Conservation (phyloP, 2,888 invertebrate species). For the Lordiphosa fenestrarum region DNA sequence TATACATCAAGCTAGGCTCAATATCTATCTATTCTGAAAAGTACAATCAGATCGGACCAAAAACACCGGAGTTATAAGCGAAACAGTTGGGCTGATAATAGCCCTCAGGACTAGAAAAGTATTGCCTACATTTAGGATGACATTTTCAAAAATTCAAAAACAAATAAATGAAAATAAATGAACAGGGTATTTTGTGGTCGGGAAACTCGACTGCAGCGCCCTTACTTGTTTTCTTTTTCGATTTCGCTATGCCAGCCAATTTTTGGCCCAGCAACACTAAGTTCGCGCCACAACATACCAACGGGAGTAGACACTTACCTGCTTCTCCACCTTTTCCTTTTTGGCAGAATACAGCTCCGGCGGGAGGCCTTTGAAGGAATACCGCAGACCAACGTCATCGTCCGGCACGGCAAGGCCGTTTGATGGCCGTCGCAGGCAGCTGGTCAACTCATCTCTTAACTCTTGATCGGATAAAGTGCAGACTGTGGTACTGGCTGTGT, state of each 20-base stretch:
- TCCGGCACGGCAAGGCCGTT: constrained; percentile 25
- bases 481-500: constrained; percentile 37
- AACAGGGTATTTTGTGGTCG: too few relatives aligned
- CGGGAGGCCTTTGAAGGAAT: constrained; percentile 74
- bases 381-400: constrained; percentile 48
- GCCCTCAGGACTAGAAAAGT: too few relatives aligned
- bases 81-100: too few relatives aligned
- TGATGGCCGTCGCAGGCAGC: constrained; percentile 11
- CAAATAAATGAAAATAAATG: too few relatives aligned
- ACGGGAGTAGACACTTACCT: constrained; percentile 57
- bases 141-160: too few relatives aligned
- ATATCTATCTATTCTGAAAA: too few relatives aligned
- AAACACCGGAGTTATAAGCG: too few relatives aligned
- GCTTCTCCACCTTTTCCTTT: constrained; percentile 75
- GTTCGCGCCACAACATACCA: constrained; percentile 30
- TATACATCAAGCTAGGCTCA: too few relatives aligned
- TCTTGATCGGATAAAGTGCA: constrained; percentile 16
- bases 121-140: too few relatives aligned
- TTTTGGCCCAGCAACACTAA: constrained; percentile 29
- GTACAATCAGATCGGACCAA: too few relatives aligned
- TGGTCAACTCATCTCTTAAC: not conserved
- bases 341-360: constrained; percentile 74
- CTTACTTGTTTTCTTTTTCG: too few relatives aligned
- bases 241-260: constrained; percentile 38
- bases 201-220: too few relatives aligned